Conservation (phyloP, 2,797 vertebrate genomes). For the Sebastes cheni region DNA sequence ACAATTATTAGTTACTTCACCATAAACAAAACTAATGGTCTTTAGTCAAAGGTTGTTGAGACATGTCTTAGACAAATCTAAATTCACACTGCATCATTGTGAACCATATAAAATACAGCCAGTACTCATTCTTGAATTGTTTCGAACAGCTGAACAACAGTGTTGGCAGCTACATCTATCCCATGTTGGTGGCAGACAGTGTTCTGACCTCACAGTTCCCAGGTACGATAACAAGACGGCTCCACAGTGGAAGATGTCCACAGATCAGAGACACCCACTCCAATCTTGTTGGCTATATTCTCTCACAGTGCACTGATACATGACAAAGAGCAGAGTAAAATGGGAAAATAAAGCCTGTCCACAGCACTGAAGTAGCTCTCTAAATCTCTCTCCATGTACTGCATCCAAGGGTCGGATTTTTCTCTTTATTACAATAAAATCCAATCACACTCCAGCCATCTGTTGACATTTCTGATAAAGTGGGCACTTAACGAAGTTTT, state of each 20-base stretch:
- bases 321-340: conserved; percentile 11
- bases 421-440: conserved; percentile 30
- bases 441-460: conserved; percentile 9
- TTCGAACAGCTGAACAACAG: conserved; percentile 1
- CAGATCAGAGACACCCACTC: conserved; percentile 28
- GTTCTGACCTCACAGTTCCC: background rate
- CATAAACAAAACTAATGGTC: background rate
- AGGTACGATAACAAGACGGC: conserved; percentile 20
- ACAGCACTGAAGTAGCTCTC: background rate
- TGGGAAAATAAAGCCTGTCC: conserved; percentile 2
- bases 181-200: background rate
- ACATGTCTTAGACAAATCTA: background rate
- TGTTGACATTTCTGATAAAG: conserved; percentile 26
- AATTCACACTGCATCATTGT: background rate
- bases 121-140: background rate
- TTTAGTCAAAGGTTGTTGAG: background rate
- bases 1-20: background rate
- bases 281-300: conserved; percentile 19
- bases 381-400: conserved; percentile 13
- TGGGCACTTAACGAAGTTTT: conserved; percentile 8
- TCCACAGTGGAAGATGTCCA: conserved; percentile 8
- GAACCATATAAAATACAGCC: background rate
- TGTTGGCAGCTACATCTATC: background rate
- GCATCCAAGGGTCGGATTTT: conserved; percentile 3
- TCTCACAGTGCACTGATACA: conserved; percentile 9